A percentile compares a stretch with the other conserved stretches of the same genome.
These are phyloP conservation scores for Ferdinandea cuprea DNA, from an alignment of 2,888 invertebrate species.

Conservation along the genomic window DNA sequence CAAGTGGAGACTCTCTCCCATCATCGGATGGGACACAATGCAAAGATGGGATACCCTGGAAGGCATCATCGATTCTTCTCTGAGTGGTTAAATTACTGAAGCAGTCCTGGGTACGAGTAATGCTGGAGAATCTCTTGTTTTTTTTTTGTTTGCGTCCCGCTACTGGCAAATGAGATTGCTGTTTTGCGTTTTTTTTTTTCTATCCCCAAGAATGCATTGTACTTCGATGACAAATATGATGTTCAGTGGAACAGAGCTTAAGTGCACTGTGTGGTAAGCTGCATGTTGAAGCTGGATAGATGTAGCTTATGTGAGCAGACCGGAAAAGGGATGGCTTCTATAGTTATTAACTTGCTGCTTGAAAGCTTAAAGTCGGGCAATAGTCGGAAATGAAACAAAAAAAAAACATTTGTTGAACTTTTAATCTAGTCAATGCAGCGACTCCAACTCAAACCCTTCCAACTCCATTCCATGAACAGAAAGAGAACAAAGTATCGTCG, in stretches of 20 bases:
- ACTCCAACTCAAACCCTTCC: too few relatives aligned
- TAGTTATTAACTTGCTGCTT: too few relatives aligned
- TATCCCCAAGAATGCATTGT: constrained; percentile 30
- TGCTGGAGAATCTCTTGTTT: constrained; percentile 4
- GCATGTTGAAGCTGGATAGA: neutral
- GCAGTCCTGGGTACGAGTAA: constrained; percentile 9
- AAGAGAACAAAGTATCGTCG: too few relatives aligned
- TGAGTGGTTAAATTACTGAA: constrained; percentile 72
- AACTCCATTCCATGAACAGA: too few relatives aligned
- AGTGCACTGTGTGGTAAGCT: neutral
- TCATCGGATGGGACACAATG: constrained; percentile 52
- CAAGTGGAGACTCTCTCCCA: constrained; percentile 29
- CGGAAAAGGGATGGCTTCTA: too few relatives aligned
- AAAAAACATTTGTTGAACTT: too few relatives aligned
- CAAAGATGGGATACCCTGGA: constrained; percentile 14
- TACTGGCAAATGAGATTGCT: constrained; percentile 36
- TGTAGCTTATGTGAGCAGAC: neutral
- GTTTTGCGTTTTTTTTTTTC: constrained; percentile 33
- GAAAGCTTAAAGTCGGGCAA: too few relatives aligned
- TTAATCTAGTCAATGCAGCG: too few relatives aligned
- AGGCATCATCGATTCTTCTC: constrained; percentile 56
- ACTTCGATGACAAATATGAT: constrained; percentile 6
- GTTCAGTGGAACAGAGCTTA: constrained; percentile 1
- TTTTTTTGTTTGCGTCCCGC: constrained; percentile 6
- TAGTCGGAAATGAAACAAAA: too few relatives aligned